Evolutionary conservation across 2,888 invertebrate species (phyloP).

Genomic region (Ferrisia virgata): DNA sequence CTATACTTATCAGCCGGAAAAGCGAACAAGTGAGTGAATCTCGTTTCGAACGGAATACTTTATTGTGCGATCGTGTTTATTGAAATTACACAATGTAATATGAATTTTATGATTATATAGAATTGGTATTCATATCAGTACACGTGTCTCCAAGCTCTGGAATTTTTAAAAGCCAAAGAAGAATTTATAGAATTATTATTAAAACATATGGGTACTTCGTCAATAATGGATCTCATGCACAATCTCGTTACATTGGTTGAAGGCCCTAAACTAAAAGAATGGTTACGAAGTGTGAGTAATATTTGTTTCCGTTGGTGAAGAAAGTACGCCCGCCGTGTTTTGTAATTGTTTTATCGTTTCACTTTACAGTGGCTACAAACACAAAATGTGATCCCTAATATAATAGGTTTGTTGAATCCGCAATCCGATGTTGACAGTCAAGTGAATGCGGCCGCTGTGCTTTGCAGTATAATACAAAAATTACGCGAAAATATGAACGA

Average conservation of each 20-base stretch:
- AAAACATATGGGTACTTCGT: slow-evolving; percentile 88
- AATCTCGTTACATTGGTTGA: slow-evolving; percentile 81
- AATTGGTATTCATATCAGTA: slow-evolving; percentile 91
- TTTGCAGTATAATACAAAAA: slow-evolving; percentile 78
- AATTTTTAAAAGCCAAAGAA: slow-evolving; percentile 82
- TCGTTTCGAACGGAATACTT: no score
- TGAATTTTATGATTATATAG: slow-evolving; percentile 54
- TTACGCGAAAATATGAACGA: slow-evolving; percentile 55
- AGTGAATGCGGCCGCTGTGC: slow-evolving; percentile 80
- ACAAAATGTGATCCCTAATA: slow-evolving; percentile 78
- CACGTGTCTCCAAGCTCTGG: slow-evolving; percentile 85
- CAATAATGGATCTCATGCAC: slow-evolving; percentile 87
- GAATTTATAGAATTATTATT: slow-evolving; percentile 84
- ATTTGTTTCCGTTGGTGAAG: background rate
- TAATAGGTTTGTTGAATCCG: slow-evolving; percentile 65
- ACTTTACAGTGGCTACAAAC: slow-evolving; percentile 80
- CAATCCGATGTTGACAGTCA: slow-evolving; percentile 72
- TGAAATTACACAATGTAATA: background rate
- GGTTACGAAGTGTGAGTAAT: slow-evolving; percentile 65
- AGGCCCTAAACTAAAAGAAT: slow-evolving; percentile 65
- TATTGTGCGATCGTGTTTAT: background rate
- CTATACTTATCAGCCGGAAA: slow-evolving; percentile 81
- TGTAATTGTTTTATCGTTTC: background rate
- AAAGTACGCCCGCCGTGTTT: no score
- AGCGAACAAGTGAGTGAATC: slow-evolving; percentile 72